Percentiles rank a stretch among this genome's conserved stretches.
Evolutionary conservation across 1,140 invertebrate species (phyloP).

Genomic region (Trigoniulus corallinus): DNA sequence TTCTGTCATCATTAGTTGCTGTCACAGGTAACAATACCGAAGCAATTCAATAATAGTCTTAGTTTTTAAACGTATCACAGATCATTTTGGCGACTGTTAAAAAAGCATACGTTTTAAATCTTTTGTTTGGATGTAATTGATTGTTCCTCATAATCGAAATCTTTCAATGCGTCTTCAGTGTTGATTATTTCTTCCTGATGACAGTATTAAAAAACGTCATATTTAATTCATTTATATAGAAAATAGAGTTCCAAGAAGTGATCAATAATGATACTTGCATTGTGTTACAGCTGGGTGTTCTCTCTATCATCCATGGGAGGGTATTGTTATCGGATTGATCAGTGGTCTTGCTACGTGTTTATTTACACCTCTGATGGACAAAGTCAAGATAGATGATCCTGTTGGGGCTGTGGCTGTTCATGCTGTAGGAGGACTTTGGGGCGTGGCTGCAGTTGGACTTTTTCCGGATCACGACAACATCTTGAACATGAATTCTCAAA

Average conservation of each 20-base stretch:
- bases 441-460: slow-evolving; percentile 69
- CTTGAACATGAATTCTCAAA: slow-evolving; percentile 54
- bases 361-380: slow-evolving; percentile 53
- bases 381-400: slow-evolving; percentile 67
- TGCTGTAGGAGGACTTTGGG: slow-evolving; percentile 41
- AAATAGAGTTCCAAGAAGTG: too few relatives aligned
- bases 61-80: too few relatives aligned
- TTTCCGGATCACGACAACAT: slow-evolving; percentile 66
- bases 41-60: not conserved
- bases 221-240: too few relatives aligned
- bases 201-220: too few relatives aligned
- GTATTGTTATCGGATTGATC: slow-evolving; percentile 60
- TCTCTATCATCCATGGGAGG: slow-evolving; percentile 67
- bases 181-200: too few relatives aligned
- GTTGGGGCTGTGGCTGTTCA: slow-evolving; percentile 80
- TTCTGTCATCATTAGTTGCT: slow-evolving; percentile 67
- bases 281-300: slow-evolving; percentile 76
- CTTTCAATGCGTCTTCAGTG: too few relatives aligned
- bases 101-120: too few relatives aligned
- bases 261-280: too few relatives aligned
- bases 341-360: slow-evolving; percentile 54
- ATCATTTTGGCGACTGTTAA: too few relatives aligned
- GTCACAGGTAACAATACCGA: slow-evolving; percentile 46
- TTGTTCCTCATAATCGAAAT: too few relatives aligned
- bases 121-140: not conserved